Percentiles rank a stretch among this genome's conserved stretches.
Evolutionary conservation across 2,888 invertebrate genomes (phyloP).

Genomic region (Poecilobothrus nobilitatus): DNA sequence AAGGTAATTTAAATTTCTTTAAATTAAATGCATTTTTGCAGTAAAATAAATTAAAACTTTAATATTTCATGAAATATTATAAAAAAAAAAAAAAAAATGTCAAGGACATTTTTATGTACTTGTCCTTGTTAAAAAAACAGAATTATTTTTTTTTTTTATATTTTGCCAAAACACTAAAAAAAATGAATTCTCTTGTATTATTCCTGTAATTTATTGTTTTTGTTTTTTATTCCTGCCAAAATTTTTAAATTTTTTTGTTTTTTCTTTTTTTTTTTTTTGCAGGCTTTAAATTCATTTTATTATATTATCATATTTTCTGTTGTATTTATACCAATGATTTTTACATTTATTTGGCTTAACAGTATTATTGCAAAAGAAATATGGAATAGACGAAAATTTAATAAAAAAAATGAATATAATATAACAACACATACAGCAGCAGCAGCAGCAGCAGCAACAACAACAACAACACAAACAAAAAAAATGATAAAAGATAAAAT

Average conservation of each 20-base stretch:
- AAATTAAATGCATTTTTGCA: too few species aligned
- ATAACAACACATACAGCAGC: neutral
- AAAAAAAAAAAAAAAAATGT: neutral
- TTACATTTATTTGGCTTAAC: slow-evolving; percentile 47
- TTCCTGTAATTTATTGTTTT: too few species aligned
- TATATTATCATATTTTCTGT: slow-evolving; percentile 36
- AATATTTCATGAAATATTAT: neutral
- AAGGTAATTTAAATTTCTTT: slow-evolving; percentile 28
- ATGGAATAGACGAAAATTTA: slow-evolving; percentile 43
- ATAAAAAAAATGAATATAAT: slow-evolving; percentile 9
- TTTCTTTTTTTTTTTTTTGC: slow-evolving; percentile 12
- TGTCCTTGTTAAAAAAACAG: too few species aligned
- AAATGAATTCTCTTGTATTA: too few species aligned
- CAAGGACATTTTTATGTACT: neutral
- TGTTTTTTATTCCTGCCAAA: too few species aligned
- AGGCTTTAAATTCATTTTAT: slow-evolving; percentile 33
- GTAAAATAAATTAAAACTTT: too few species aligned
- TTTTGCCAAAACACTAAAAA: too few species aligned
- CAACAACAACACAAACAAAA: neutral
- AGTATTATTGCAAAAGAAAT: slow-evolving; percentile 46
- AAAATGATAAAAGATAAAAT: neutral
- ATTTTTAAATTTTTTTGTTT: neutral
- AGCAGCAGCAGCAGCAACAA: neutral
- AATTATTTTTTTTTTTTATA: too few species aligned
- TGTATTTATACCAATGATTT: slow-evolving; percentile 46